Percentiles rank a stretch among this genome's conserved stretches.
Evolutionary conservation across 2,888 invertebrate genomes (phyloP).

Genomic region (Plagodis dolabraria): DNA sequence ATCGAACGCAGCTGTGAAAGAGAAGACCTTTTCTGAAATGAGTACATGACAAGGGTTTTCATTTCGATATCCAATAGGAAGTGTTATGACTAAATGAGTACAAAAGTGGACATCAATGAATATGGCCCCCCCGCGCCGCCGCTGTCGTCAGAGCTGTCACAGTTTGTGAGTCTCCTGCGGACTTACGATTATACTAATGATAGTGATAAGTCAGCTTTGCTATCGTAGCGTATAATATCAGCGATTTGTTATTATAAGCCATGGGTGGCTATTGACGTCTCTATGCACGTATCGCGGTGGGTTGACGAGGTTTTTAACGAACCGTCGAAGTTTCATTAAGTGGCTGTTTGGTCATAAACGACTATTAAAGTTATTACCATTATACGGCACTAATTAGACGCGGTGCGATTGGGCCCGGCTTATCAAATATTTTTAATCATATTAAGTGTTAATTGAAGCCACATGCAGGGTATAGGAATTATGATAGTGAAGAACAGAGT

Average conservation of each 20-base stretch:
- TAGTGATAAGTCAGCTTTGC: slow-evolving; percentile 68
- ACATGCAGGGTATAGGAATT: slow-evolving; percentile 53
- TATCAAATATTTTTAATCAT: slow-evolving; percentile 54
- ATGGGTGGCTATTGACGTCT: slow-evolving; percentile 66
- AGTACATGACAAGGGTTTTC: too few relatives aligned
- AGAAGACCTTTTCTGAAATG: too few relatives aligned
- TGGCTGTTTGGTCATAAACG: slow-evolving; percentile 44
- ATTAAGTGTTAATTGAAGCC: slow-evolving; percentile 68
- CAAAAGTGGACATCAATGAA: slow-evolving; percentile 55
- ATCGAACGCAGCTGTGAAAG: too few relatives aligned
- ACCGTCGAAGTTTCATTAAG: slow-evolving; percentile 42
- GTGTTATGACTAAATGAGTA: slow-evolving; percentile 58
- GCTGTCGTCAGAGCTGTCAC: slow-evolving; percentile 42
- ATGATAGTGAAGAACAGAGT: slow-evolving; percentile 44
- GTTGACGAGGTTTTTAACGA: slow-evolving; percentile 43
- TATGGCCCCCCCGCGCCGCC: slow-evolving; percentile 38
- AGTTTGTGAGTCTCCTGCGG: slow-evolving; percentile 50
- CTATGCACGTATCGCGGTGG: slow-evolving; percentile 48
- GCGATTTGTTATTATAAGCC: slow-evolving; percentile 65
- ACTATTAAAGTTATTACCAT: slow-evolving; percentile 35
- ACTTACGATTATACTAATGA: slow-evolving; percentile 72
- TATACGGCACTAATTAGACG: slow-evolving; percentile 49
- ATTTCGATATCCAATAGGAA: slow-evolving; percentile 47
- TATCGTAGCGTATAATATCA: slow-evolving; percentile 72
- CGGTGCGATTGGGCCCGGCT: slow-evolving; percentile 45